These are phyloP conservation scores for Mycalesis mineus DNA, from an alignment of 2,888 invertebrate species.

Conservation along the genomic window DNA sequence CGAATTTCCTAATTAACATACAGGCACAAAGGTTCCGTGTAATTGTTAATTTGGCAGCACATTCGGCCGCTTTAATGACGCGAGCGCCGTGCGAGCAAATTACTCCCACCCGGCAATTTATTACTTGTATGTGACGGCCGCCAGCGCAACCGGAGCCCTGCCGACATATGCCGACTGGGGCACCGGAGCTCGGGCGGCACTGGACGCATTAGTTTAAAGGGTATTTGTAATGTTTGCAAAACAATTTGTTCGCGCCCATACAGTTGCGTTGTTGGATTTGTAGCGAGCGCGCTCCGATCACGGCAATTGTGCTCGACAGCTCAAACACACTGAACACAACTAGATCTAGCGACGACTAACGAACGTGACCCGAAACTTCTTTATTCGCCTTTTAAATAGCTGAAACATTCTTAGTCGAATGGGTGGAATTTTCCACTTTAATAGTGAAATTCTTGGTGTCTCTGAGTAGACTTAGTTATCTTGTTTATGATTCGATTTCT, in stretches of 20 bases:
- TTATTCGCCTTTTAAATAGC: no score
- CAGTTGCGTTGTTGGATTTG: slow-evolving; percentile 34
- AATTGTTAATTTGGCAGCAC: slow-evolving; percentile 74
- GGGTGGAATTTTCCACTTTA: no score
- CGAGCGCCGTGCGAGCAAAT: slow-evolving; percentile 47
- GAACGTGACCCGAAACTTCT: no score
- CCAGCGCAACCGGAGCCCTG: slow-evolving; percentile 40
- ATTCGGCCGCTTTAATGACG: slow-evolving; percentile 68
- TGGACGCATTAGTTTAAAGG: slow-evolving; percentile 60
- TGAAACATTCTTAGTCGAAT: no score
- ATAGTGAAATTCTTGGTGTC: no score
- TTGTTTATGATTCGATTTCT: no score
- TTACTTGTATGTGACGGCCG: slow-evolving; percentile 60
- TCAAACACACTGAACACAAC: no score
- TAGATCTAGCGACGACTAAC: no score
- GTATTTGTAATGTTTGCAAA: slow-evolving; percentile 57
- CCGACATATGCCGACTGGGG: not conserved
- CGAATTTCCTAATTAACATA: slow-evolving; percentile 71
- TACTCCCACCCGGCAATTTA: slow-evolving; percentile 48
- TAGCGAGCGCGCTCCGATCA: slow-evolving; percentile 35
- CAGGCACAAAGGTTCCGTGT: slow-evolving; percentile 56
- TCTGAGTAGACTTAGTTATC: no score
- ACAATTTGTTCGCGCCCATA: slow-evolving; percentile 53
- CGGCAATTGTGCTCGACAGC: slow-evolving; percentile 28
- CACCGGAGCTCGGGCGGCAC: slow-evolving; percentile 29